Evolutionary conservation across 2,888 invertebrate genomes (phyloP), one percentile per base, ranked within the genome.

Genomic region (Nomada hirtipes): DNA sequence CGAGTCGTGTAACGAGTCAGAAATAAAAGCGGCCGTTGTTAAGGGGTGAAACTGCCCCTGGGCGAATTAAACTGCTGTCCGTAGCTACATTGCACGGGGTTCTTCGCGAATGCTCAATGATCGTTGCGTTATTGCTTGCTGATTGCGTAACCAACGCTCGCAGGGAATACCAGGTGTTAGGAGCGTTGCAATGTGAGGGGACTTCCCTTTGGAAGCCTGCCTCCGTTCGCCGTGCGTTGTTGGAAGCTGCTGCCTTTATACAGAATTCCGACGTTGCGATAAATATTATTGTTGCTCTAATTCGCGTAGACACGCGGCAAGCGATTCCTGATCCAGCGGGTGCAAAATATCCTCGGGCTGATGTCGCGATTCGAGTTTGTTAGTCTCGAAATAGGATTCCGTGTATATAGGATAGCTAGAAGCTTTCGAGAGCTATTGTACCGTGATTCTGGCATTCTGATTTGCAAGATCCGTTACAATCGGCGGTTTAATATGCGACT

Each of bases 1-100:
- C 63, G 67, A 13, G 70, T 85, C 85, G 63, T 61, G 73, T 77
- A 80, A 84, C 79, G 84, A 80, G 84, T 82, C 77, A 76, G 72
- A 80, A 81, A 78, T 81, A 74, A 84, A 82, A 76, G 73, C 70
- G 79, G 75, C 42, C 20, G 29, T 70, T 50, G 1, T 1, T 13
- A 4, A 42, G 29, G 29, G n/a, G 23, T 44, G 47, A 26, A 73
- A 63, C 60, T 55, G 59, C 11, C 65, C 42, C 44, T 15, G 9
- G 11, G 11, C 18, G 36, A 72, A 42, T 4, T 13, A 44, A 29
- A 77, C 52, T 4, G 53, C 15, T 13, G 10, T 13, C 9, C 20
- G 52, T 13, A 11, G 36, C 52, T 18, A 7, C 13, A 42, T 69
- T 50, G 18, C 60, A 0, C 2, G 57, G 13, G 4, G 2, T 11